Base-by-base conservation (phyloP, 2,888 invertebrate species). In the Pyrrhia umbra region DNA sequence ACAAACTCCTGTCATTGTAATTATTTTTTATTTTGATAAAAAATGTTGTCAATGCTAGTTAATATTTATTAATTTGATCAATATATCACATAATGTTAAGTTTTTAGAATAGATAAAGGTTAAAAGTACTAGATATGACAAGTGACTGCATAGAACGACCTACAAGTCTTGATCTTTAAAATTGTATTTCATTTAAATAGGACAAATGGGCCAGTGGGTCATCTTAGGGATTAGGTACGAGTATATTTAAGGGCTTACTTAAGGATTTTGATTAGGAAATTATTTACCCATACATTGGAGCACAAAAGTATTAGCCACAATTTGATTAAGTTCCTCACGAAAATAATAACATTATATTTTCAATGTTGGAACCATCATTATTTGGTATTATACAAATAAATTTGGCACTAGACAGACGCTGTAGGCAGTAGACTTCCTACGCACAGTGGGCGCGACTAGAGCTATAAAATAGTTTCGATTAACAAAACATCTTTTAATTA, bases 391-490 rank as follows among this genome's bases (percentile, higher is more conserved):
- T 54, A 43, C 52, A 66, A 69, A 70, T 76, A 75, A 79, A 79
- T 77, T 80, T 82, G 57, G 66, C 68, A 78, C 65, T 77, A 75
- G 77, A 75, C 67, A 70, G 77, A 75, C 67, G 68, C 68, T 73
- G 82, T 83, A 80, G 78, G 83, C 74, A 77, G 76, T 69, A 47
- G 73, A 76, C 68, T 63, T 65, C 84, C 81, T 75, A 83, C 77
- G 69, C 50, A 51, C 46, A 47, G 84, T 85, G 83, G 82, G 84
- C 76, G 84, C 80, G 49, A 75, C 63, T 80, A 81, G 72, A 70
- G 77, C 76, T 75, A 83, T 76, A 67, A 64, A 63, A 83, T 83
- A 80, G 80, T 85, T 80, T 83, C 74, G 72, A 82, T 80, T 81
- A 82, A 69, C 78, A 77, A 78, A 77, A 81, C 68, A 74, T 76